Evolutionary conservation across 2,113 vertebrate genomes (phyloP).

Genomic region (Ia io): DNA sequence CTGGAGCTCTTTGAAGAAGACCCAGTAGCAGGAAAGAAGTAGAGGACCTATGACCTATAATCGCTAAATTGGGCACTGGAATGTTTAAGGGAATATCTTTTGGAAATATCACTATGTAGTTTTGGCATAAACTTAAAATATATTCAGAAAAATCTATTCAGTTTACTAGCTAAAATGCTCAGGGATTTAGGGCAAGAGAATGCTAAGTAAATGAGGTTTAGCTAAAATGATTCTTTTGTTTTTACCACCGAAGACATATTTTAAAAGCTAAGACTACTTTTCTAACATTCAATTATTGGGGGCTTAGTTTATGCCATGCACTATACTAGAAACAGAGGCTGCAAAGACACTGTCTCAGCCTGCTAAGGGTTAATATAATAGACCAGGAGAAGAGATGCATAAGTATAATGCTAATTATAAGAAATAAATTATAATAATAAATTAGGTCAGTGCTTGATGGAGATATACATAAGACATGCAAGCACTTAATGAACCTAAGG

Average conservation of each 20-base stretch:
- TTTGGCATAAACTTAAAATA: slow-evolving; percentile 36
- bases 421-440: slow-evolving; percentile 27
- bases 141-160: not conserved
- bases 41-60: not conserved
- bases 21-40: not conserved
- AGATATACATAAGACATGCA: not conserved
- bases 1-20: not conserved
- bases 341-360: not conserved
- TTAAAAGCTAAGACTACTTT: not conserved
- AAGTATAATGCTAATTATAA: not conserved
- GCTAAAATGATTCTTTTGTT: slow-evolving; percentile 4
- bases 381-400: not conserved
- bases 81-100: not conserved
- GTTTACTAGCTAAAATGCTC: not conserved
- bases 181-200: not conserved
- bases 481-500: not conserved
- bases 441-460: not conserved
- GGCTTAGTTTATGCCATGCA: not conserved
- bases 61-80: not conserved
- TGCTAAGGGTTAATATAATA: not conserved
- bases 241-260: not conserved
- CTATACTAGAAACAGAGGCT: not conserved
- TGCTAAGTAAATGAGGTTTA: not conserved
- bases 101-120: not conserved
- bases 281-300: not conserved